phyloP scores from a whole-genome alignment of 2,888 invertebrate genomes.

The Dastarcus helophoroides region DNA sequence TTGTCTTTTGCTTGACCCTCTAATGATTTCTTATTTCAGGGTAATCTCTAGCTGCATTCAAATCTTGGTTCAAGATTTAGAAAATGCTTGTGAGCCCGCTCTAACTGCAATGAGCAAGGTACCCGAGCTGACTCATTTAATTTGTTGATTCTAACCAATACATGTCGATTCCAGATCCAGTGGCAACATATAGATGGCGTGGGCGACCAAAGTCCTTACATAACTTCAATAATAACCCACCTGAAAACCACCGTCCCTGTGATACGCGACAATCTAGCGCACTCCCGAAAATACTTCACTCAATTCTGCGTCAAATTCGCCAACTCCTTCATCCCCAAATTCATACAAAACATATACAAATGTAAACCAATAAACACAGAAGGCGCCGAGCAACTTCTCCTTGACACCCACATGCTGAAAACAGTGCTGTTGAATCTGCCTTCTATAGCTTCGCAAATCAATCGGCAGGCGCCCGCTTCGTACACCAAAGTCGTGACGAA shows the following conservation, averaged over 20 bases:
- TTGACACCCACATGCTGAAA: constrained; percentile 91
- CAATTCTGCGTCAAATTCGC: constrained; percentile 96
- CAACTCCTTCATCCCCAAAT: constrained; percentile 90
- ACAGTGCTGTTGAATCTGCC: constrained; percentile 91
- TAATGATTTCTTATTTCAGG: constrained; percentile 34
- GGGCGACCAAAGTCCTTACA: constrained; percentile 94
- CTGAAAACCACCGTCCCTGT: constrained; percentile 77
- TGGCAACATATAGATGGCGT: constrained; percentile 92
- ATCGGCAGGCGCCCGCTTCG: constrained; percentile 79
- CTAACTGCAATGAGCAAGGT: constrained; percentile 86
- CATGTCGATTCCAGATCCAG: constrained; percentile 47
- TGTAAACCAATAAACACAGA: constrained; percentile 81
- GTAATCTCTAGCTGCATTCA: constrained; percentile 82
- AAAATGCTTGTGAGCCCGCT: constrained; percentile 87
- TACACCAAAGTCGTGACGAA: constrained; percentile 61
- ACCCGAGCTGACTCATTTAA: too few species aligned
- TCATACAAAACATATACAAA: constrained; percentile 80
- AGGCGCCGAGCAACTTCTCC: constrained; percentile 87
- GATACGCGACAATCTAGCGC: constrained; percentile 79
- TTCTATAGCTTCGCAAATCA: constrained; percentile 79
- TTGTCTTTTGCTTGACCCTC: too few species aligned
- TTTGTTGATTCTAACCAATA: not conserved
- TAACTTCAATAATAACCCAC: constrained; percentile 78
- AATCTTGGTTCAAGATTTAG: constrained; percentile 86
- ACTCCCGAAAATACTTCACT: constrained; percentile 93